Evolutionary conservation across 2,888 invertebrate species (phyloP).

Genomic region (Panopea generosa): DNA sequence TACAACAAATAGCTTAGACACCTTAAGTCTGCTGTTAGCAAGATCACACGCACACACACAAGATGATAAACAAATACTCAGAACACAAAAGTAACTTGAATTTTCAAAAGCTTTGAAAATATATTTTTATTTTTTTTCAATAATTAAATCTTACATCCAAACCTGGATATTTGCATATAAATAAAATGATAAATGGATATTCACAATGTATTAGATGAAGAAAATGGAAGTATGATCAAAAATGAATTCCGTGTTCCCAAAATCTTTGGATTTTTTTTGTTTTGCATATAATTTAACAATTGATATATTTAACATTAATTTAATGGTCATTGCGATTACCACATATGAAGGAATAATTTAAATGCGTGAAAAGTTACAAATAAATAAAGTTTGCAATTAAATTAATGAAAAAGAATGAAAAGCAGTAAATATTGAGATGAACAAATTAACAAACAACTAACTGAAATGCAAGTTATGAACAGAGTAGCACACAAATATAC

Average conservation of each 20-base stretch:
- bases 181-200: slow-evolving; percentile 62
- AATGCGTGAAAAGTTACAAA: slow-evolving; percentile 42
- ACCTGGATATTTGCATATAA: slow-evolving; percentile 65
- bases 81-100: slow-evolving; percentile 9
- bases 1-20: too few species aligned
- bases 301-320: background rate
- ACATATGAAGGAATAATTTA: slow-evolving; percentile 54
- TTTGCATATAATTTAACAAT: slow-evolving; percentile 35
- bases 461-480: slow-evolving; percentile 32
- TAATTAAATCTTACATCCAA: slow-evolving; percentile 58
- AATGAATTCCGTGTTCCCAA: slow-evolving; percentile 41
- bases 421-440: slow-evolving; percentile 52
- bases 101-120: slow-evolving; percentile 53
- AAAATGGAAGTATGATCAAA: slow-evolving; percentile 14
- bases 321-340: slow-evolving; percentile 29
- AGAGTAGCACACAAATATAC: slow-evolving; percentile 37
- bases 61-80: too few species aligned
- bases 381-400: slow-evolving; percentile 55
- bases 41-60: too few species aligned
- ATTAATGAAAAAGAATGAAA: slow-evolving; percentile 43
- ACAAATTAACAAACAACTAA: slow-evolving; percentile 21
- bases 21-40: too few species aligned
- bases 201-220: slow-evolving; percentile 47
- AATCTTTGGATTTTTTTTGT: slow-evolving; percentile 38
- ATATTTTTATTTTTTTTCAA: slow-evolving; percentile 59